Base-by-base conservation (phyloP, 1,140 invertebrate genomes). In the Sitophilus oryzae region DNA sequence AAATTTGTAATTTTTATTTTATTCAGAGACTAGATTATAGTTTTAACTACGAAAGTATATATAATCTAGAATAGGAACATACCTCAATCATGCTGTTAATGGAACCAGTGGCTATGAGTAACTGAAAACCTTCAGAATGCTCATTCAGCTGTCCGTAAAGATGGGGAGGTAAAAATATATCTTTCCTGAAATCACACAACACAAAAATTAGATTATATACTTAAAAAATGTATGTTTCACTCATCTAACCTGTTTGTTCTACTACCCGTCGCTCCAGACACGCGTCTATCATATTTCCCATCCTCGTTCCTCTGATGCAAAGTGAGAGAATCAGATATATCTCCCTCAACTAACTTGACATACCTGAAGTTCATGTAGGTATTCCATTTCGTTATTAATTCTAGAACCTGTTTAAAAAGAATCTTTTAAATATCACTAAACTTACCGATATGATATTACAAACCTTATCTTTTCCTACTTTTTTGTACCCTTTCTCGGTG, bases 91-190 rank as follows among this genome's bases (percentile, higher is more conserved):
- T 64, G 23, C 65, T 65, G 0, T 68, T 56, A 19, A 79, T 61
- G 55, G 76, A 70, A 0, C 71, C 74, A 55, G 76, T 67, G 35
- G 73, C 71, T 2, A 80, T 65, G 0, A 93, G 65, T 1, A 87
- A 67, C 15, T 84, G 77, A 59, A 87, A 75, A 0, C 92, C 91
- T 19, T 82, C 76, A 19, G 82, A 74, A 62, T 91, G 88, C 63
- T 89, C 84, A 0, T 82, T 84, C 21, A 96, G 76, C 66, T 95
- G 89, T 0, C 90, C 90, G 71, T 96, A 91, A 8, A 96, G 73
- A 77, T 98, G 93, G 0, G 86, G 85, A 2, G 88, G 84, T 10
- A 94, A 74, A 66, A 80, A 87, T 5, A 86, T 77, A 66, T 85
- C 82, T 54, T 65, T 66, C 19, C 62, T 47, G 38, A 36, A 52